Conservation (phyloP, 2,113 vertebrate species). For the Entomyzon cyanotis region DNA sequence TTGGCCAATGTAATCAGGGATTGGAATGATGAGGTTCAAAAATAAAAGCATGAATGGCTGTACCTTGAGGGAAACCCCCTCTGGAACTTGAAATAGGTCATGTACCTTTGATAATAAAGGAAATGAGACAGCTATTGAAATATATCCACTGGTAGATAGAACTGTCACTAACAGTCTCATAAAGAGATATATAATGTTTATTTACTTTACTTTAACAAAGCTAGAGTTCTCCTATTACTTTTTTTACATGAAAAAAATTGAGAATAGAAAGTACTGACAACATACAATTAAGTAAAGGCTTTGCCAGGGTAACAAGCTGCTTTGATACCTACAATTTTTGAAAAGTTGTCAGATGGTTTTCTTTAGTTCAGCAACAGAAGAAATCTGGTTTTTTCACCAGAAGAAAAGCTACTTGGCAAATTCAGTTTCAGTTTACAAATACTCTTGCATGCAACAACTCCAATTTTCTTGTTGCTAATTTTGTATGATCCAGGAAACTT, state of each 20-base stretch:
- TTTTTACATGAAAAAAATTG: background rate
- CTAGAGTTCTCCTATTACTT: background rate
- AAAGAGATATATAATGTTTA: background rate
- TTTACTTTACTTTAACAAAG: background rate
- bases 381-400: background rate
- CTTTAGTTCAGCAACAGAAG: background rate
- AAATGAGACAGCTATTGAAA: background rate
- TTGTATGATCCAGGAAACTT: background rate
- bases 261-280: background rate
- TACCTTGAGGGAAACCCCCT: background rate
- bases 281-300: background rate
- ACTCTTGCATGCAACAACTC: background rate
- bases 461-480: background rate
- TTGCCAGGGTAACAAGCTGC: background rate
- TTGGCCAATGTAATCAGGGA: background rate
- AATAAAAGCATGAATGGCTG: background rate
- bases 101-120: background rate
- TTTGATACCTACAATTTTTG: background rate
- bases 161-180: background rate
- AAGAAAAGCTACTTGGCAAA: background rate
- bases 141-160: background rate
- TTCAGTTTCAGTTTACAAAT: background rate
- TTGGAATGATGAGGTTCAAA: background rate
- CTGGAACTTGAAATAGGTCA: background rate
- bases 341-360: background rate